A percentile compares a stretch with the other conserved stretches of the same genome.
These are phyloP conservation scores for Lethrus apterus DNA, from an alignment of 1,140 invertebrate genomes.

Conservation along the genomic window DNA sequence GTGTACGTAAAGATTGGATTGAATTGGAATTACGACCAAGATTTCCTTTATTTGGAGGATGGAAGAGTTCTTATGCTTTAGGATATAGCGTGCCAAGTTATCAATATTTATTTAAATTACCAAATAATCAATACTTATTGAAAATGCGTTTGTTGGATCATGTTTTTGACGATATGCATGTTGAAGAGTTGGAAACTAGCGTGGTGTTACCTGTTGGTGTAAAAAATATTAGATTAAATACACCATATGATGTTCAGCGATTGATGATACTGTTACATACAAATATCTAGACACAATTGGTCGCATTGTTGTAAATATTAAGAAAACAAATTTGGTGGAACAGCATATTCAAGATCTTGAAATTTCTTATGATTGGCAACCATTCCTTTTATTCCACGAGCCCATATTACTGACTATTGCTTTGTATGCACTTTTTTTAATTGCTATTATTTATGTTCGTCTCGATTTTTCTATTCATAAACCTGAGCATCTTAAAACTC, in stretches of 20 bases:
- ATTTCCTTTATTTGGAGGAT: conserved; percentile 97
- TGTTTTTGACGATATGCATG: conserved; percentile 92
- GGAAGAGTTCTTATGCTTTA: conserved; percentile 94
- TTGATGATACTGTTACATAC: conserved; percentile 71
- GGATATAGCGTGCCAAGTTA: conserved; percentile 98
- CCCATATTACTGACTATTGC: conserved; percentile 83
- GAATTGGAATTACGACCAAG: conserved; percentile 91
- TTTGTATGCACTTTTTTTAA: conserved; percentile 83
- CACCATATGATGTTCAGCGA: conserved; percentile 76
- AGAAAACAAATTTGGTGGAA: conserved; percentile 87
- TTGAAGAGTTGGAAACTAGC: conserved; percentile 84
- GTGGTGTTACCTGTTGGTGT: conserved; percentile 94
- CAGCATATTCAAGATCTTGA: conserved; percentile 92
- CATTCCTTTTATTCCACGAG: conserved; percentile 80
- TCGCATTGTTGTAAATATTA: conserved; percentile 77
- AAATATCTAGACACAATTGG: conserved; percentile 96
- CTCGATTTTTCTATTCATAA: conserved; percentile 86
- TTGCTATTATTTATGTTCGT: conserved; percentile 90
- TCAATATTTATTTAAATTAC: conserved; percentile 77
- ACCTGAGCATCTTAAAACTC: conserved; percentile 30
- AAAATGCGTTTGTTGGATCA: conserved; percentile 94
- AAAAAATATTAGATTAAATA: conserved; percentile 69
- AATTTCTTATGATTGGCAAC: conserved; percentile 84
- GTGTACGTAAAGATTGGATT: conserved; percentile 80
- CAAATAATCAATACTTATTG: conserved; percentile 71